Conservation (phyloP, 2,888 invertebrate species). For the Rotaria sp. region DNA sequence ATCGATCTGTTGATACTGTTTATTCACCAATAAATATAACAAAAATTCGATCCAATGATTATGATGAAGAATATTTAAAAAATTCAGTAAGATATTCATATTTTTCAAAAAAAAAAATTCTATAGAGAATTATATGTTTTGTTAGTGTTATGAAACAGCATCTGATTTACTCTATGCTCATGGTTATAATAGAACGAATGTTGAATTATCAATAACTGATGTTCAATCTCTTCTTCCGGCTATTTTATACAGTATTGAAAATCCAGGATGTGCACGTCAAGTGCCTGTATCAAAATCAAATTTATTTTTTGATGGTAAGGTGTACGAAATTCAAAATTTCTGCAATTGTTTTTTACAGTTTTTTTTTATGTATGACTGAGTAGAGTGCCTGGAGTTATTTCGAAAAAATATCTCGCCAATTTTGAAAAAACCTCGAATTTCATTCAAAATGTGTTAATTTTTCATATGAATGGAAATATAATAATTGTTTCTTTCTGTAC, state of each 20-base stretch:
- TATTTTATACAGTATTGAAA: background rate
- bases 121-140: background rate
- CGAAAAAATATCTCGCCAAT: too few relatives aligned
- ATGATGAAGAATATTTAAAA: constrained; percentile 13
- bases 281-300: background rate
- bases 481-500: too few relatives aligned
- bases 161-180: background rate
- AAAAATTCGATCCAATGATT: background rate
- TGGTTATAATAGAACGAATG: background rate
- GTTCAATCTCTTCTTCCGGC: background rate
- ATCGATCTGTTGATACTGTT: background rate
- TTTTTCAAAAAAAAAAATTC: background rate
- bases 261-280: background rate
- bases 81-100: background rate
- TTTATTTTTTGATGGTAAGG: background rate
- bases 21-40: background rate
- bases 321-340: background rate
- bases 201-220: background rate
- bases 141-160: background rate
- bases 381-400: too few relatives aligned
- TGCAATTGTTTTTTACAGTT: too few relatives aligned
- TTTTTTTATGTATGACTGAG: too few relatives aligned
- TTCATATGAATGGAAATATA: too few relatives aligned
- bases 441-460: too few relatives aligned
- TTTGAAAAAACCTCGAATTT: too few relatives aligned